Conservation (phyloP, 2,113 vertebrate genomes). For the Apeltes quadracus region DNA sequence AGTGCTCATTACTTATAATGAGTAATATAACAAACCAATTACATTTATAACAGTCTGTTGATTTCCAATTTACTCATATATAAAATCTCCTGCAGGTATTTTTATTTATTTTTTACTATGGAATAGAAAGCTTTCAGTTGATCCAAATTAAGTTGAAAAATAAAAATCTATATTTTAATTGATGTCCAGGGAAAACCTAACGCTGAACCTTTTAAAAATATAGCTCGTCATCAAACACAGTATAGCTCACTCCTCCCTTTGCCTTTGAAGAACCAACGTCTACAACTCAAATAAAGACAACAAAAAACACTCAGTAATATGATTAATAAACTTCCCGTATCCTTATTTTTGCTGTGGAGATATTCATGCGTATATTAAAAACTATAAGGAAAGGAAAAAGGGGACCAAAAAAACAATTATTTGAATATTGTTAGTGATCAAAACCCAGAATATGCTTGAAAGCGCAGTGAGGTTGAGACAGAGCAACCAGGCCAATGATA, state of each 20-base stretch:
- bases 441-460: background rate
- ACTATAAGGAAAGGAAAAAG: background rate
- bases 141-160: conserved; percentile 33
- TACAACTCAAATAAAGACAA: conserved; percentile 22
- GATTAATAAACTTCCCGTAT: conserved; percentile 40
- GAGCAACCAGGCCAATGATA: no score
- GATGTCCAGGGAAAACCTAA: conserved; percentile 1
- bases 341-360: conserved; percentile 33
- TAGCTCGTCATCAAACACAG: background rate
- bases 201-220: background rate
- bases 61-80: conserved; percentile 67
- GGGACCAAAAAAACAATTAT: background rate
- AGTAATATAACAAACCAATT: conserved; percentile 74
- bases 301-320: conserved; percentile 16
- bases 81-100: conserved; percentile 48
- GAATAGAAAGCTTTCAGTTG: conserved; percentile 22
- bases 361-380: conserved; percentile 7
- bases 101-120: conserved; percentile 23
- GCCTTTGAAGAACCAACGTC: conserved; percentile 2
- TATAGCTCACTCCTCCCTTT: background rate
- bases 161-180: conserved; percentile 3
- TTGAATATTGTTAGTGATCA: background rate
- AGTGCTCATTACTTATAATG: conserved; percentile 72
- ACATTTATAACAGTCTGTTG: conserved; percentile 65
- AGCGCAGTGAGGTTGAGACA: background rate